Evolutionary conservation across 1,140 invertebrate genomes (phyloP).

Genomic region (Orius insidiosus): DNA sequence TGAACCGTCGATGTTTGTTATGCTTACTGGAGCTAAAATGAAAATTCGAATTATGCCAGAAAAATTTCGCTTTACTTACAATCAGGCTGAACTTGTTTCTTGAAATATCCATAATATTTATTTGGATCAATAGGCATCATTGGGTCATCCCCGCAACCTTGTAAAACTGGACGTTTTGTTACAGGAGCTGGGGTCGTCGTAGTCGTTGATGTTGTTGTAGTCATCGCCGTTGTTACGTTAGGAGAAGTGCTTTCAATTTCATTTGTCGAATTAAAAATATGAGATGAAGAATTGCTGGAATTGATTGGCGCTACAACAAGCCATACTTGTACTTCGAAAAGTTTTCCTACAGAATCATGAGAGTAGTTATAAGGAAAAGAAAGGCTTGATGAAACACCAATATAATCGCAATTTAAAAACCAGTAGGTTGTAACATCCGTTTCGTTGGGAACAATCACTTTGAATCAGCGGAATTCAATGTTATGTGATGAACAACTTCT

Average conservation of each 20-base stretch:
- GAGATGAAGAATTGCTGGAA: neutral
- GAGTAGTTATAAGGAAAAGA: constrained; percentile 43
- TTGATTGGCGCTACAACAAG: neutral
- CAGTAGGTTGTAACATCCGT: constrained; percentile 48
- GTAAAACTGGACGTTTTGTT: constrained; percentile 15
- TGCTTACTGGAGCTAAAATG: constrained; percentile 40
- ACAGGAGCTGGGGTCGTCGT: constrained; percentile 18
- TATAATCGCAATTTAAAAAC: constrained; percentile 58
- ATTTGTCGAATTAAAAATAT: constrained; percentile 28
- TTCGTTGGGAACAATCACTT: constrained; percentile 39
- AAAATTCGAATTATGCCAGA: neutral
- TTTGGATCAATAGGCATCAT: constrained; percentile 39
- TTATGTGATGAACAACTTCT: constrained; percentile 36
- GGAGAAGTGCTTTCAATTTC: constrained; percentile 46
- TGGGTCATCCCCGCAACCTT: constrained; percentile 15
- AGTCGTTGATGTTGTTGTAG: constrained; percentile 15
- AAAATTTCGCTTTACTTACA: constrained; percentile 13
- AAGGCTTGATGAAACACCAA: constrained; percentile 41
- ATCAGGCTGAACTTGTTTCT: constrained; percentile 19
- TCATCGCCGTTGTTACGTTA: constrained; percentile 19
- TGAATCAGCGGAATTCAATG: constrained; percentile 37
- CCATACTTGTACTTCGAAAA: constrained; percentile 35
- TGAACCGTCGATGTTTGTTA: constrained; percentile 44
- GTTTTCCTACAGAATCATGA: constrained; percentile 33
- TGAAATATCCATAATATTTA: constrained; percentile 55